A percentile compares a stretch with the other conserved stretches of the same genome.
Evolutionary conservation across 1,140 invertebrate species (phyloP).

Genomic region (Gryon sp.): DNA sequence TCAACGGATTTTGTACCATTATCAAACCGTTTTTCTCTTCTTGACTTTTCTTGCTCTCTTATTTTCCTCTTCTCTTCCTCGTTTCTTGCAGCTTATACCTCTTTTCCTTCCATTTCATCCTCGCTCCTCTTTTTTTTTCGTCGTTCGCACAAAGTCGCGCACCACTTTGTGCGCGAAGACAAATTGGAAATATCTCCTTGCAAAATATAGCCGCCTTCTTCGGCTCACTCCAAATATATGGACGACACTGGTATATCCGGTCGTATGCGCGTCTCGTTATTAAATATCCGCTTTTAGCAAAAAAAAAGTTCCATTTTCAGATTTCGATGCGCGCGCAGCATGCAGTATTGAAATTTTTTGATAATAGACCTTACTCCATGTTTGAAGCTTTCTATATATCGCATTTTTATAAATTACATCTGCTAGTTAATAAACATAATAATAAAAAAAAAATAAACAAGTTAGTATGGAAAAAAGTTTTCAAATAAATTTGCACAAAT

Average conservation of each 20-base stretch:
- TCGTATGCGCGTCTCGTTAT: conserved; percentile 60
- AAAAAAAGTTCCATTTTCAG: conserved; percentile 57
- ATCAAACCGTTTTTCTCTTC: conserved; percentile 65
- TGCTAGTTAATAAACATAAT: conserved; percentile 13
- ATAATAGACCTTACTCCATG: conserved; percentile 40
- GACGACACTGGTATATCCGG: conserved; percentile 62
- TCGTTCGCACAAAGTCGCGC: conserved; percentile 65
- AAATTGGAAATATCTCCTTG: conserved; percentile 77
- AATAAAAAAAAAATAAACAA: too few relatives aligned
- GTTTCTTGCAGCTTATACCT: conserved; percentile 45
- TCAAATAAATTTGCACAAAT: too few relatives aligned
- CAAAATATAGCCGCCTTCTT: conserved; percentile 61
- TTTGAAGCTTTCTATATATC: neutral
- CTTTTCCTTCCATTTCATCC: conserved; percentile 48
- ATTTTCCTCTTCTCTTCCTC: conserved; percentile 15
- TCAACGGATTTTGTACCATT: conserved; percentile 76
- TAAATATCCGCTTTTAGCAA: conserved; percentile 60
- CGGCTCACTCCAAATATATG: conserved; percentile 59
- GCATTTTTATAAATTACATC: conserved; percentile 21
- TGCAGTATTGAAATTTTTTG: conserved; percentile 39
- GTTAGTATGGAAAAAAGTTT: neutral
- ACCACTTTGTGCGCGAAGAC: conserved; percentile 75
- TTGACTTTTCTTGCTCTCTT: conserved; percentile 34
- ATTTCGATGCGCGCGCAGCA: conserved; percentile 17
- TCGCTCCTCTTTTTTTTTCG: conserved; percentile 59